Base-by-base conservation (phyloP, 2,797 vertebrate species). In the Sparidentex hasta region DNA sequence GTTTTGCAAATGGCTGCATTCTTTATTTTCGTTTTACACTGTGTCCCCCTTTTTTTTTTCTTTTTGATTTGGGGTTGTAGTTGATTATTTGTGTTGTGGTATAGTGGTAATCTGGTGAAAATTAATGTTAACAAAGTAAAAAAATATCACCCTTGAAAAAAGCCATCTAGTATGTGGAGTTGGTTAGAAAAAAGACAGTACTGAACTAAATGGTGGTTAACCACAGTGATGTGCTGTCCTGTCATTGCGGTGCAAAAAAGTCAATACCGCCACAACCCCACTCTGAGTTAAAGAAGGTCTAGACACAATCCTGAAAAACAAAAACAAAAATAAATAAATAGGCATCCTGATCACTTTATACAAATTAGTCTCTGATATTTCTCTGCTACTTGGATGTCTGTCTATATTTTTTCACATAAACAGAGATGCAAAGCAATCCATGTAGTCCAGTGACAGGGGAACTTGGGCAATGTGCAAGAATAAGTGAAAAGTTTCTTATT, bases 131-230 rank as follows among this genome's bases (percentile, higher is more conserved):
- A 27, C 5, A 48, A 1, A 51, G 17, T 38, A 11, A 6, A 16
- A 63, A 46, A 21, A 43, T n/a, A n/a, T 23, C 16, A n/a, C n/a
- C 12, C 5, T 1, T 21, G 1, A 66, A 29, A 18, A 59, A 41
- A 43, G 20, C 1, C 5, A 41, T 43, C 13, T 44, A 17, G 18
- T 65, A 11, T 27, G 52, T 66, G 13, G 20, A 46, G 27, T 16
- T 20, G 1, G 41, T 44, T 41, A 4, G n/a, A 2, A 47, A 43
- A 8, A 5, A 21, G 18, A 25, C 1, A 43, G 25, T 48, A 43
- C 21, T 33, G 21, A 48, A 46, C 7, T 62, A 21, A 73, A 61
- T 58, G 16, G 62, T 50, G 43, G 33, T 66, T 55, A 71, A 72
- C 50, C 65, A 50, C 43, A 56, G 56, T 5, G 48, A 0, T 48